Conservation (phyloP, 2,113 vertebrate genomes). For the Struthio camelus region DNA sequence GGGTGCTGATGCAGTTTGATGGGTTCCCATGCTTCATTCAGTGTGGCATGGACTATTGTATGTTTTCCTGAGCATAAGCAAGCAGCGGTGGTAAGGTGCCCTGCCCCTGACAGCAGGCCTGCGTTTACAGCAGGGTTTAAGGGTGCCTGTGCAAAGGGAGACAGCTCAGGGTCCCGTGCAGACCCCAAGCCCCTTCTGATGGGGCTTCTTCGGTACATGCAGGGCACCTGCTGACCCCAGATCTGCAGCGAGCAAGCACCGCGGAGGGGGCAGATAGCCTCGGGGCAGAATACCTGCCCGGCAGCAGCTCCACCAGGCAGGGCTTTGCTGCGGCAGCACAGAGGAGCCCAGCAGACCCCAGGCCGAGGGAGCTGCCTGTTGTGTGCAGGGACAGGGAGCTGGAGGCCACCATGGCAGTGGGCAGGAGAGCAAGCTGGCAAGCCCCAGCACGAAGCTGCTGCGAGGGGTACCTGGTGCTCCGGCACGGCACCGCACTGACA, state of each 20-base stretch:
- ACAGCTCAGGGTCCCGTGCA: background rate
- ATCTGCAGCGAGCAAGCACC: fast-evolving
- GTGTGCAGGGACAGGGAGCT: background rate
- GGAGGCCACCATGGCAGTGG: fast-evolving
- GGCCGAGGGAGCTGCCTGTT: background rate
- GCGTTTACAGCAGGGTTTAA: background rate
- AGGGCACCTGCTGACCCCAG: background rate
- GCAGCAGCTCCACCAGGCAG: background rate
- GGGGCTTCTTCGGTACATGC: no score
- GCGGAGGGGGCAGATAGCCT: background rate
- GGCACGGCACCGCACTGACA: background rate
- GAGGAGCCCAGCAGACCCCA: background rate
- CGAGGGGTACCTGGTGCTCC: background rate
- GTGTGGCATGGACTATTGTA: fast-evolving
- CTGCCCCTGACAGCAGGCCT: background rate
- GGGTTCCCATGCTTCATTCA: background rate
- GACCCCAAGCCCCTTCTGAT: background rate
- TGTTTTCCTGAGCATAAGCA: background rate
- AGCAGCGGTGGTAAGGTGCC: background rate
- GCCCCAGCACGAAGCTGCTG: background rate
- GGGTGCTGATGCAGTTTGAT: background rate
- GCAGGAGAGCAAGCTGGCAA: background rate
- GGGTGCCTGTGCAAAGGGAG: background rate
- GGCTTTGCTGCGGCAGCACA: fast-evolving
- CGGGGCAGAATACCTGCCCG: fast-evolving